phyloP scores from a whole-genome alignment of 1,140 invertebrate genomes.

The Trichonephila clavipes region DNA sequence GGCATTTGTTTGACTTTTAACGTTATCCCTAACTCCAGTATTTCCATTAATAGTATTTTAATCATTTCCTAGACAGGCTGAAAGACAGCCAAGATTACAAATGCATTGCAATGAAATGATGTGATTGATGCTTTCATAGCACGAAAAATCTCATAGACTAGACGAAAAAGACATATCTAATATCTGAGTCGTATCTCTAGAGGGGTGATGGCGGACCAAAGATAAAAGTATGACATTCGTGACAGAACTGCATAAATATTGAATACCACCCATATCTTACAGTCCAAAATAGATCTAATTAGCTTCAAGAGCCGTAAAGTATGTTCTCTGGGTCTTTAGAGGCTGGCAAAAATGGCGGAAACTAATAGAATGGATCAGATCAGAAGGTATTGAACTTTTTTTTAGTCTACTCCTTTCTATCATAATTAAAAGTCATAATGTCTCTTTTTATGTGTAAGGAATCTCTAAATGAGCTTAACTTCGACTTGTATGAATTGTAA shows the following conservation, averaged over 20 bases:
- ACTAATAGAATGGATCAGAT: too few relatives aligned
- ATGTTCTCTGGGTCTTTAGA: not conserved
- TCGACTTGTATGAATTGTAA: too few relatives aligned
- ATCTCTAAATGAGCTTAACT: too few relatives aligned
- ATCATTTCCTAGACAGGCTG: too few relatives aligned
- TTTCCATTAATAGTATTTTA: too few relatives aligned
- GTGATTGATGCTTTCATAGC: not conserved
- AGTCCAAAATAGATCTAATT: not conserved
- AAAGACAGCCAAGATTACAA: not conserved
- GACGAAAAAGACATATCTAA: not conserved
- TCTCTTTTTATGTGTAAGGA: too few relatives aligned
- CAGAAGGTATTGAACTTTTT: too few relatives aligned
- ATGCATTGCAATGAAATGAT: not conserved
- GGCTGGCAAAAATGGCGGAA: too few relatives aligned
- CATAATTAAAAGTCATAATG: too few relatives aligned
- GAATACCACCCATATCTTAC: not conserved
- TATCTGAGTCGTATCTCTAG: not conserved
- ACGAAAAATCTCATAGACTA: not conserved
- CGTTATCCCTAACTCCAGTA: too few relatives aligned
- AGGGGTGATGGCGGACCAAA: not conserved
- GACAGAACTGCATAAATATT: not conserved
- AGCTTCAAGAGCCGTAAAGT: not conserved
- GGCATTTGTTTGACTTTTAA: too few relatives aligned
- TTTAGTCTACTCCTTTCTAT: too few relatives aligned
- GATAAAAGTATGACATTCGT: not conserved